A percentile compares a stretch with the other conserved stretches of the same genome.
Conservation (phyloP, 2,113 vertebrate species). For the Notothenia rossii region DNA sequence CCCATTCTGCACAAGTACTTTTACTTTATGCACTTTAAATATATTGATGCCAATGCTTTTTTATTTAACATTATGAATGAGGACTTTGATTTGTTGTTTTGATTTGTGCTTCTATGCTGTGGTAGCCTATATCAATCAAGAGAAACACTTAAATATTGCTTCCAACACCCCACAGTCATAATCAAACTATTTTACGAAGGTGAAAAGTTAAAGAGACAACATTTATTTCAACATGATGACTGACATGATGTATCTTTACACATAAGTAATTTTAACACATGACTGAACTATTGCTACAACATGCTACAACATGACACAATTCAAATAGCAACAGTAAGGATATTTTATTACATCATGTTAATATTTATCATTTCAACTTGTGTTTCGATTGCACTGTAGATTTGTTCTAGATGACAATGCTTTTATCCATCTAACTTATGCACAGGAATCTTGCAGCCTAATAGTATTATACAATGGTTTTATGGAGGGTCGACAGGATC, state of each 20-base stretch:
- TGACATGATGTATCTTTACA: not conserved
- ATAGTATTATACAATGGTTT: not conserved
- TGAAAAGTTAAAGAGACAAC: not conserved
- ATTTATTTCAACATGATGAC: conserved; percentile 1
- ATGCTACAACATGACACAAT: not conserved
- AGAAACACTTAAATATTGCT: too few relatives aligned
- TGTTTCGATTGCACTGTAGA: not conserved
- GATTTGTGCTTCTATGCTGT: too few relatives aligned
- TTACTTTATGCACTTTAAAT: too few relatives aligned
- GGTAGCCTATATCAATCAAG: too few relatives aligned
- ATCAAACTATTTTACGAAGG: not conserved
- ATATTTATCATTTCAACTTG: not conserved
- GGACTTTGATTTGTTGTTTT: too few relatives aligned
- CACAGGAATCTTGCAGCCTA: not conserved
- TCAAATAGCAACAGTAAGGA: not conserved
- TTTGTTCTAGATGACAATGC: not conserved
- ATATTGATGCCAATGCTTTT: too few relatives aligned
- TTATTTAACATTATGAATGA: too few relatives aligned
- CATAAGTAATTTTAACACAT: not conserved
- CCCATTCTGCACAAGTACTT: too few relatives aligned
- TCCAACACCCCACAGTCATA: not conserved
- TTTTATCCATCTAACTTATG: not conserved
- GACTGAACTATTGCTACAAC: not conserved
- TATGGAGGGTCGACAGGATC: not conserved
- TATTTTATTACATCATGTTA: not conserved